Evolutionary conservation across 2,888 invertebrate species (phyloP), one percentile per base, ranked within the genome.

Genomic region (Pammene fasciana): DNA sequence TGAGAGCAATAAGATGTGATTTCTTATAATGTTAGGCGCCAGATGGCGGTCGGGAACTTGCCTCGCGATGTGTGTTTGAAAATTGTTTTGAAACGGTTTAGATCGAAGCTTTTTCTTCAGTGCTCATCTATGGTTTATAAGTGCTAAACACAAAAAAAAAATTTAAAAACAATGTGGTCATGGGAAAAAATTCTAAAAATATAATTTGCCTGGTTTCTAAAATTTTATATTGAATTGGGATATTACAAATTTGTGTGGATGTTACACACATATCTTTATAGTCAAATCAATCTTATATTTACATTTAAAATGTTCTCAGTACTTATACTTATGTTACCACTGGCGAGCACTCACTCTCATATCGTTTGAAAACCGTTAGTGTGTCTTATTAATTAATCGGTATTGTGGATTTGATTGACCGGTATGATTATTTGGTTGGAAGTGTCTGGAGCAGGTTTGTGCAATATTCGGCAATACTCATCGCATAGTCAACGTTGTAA

Each of bases 381-480:
- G 71, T 72, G 71, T 72, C 52, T 72, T 73, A 26, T 26, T 26
- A 64, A 65, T 74, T 68, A 71, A 74, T 75, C 74, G 73, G 71
- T 74, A 68, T 66, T 75, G 73, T 77, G 75, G 73, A 76, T 75
- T 77, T 74, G 74, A 72, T 73, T 75, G 76, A 75, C 68, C 72
- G 72, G 73, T 73, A 71, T 74, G 72, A 74, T 74, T 65, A 66
- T 72, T 76, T 73, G 73, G 73, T 73, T 71, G 61, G 71, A 75
- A 67, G 66, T 73, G 68, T 67, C 52, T 65, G 13, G 52, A 65
- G 68, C 66, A 64, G 81, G 74, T 83, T 82, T 86, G 91, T 92
- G 91, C 91, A 92, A 91, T 92, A 91, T 89, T 88, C 83, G 87
- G 87, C 87, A 91, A 91, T 92, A 91, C 91, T 92, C 91, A 89